Percentiles rank a stretch among this genome's conserved stretches.
Evolutionary conservation across 2,888 invertebrate genomes (phyloP).

Genomic region (Meteorus cinctellus): DNA sequence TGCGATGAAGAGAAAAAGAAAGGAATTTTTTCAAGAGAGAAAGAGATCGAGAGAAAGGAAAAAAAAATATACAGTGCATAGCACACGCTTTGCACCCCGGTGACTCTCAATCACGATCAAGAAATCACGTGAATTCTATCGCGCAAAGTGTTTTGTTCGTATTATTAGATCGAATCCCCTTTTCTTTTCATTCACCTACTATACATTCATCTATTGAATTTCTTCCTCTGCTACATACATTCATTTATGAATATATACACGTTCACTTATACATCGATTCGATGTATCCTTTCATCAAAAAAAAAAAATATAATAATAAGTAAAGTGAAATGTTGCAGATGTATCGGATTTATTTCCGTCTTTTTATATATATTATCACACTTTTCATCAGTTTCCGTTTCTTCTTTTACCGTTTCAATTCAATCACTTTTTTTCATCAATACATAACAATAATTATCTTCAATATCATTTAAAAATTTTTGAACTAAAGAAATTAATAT

Average conservation of each 20-base stretch:
- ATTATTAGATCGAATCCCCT: constrained; percentile 31
- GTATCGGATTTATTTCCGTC: not conserved
- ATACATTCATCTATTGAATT: not conserved
- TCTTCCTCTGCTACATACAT: not conserved
- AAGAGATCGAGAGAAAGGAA: not conserved
- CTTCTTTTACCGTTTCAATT: not conserved
- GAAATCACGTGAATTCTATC: constrained; percentile 38
- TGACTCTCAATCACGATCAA: constrained; percentile 49
- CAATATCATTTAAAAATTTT: too few relatives aligned
- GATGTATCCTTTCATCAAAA: not conserved
- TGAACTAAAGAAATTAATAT: not conserved
- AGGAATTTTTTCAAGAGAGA: constrained; percentile 12
- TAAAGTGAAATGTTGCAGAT: constrained; percentile 4
- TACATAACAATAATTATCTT: too few relatives aligned
- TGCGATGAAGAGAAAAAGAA: not conserved
- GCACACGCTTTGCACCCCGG: constrained; percentile 45
- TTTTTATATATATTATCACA: constrained; percentile 10
- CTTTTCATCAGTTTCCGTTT: not conserved
- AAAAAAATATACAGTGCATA: not conserved
- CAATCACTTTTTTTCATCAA: too few relatives aligned
- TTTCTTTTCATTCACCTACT: not conserved
- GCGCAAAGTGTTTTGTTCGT: constrained; percentile 31
- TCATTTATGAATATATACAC: not conserved
- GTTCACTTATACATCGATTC: not conserved
- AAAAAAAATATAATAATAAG: not conserved